Evolutionary conservation across 2,113 vertebrate genomes (phyloP).

Genomic region (Neogobius melanostomus): DNA sequence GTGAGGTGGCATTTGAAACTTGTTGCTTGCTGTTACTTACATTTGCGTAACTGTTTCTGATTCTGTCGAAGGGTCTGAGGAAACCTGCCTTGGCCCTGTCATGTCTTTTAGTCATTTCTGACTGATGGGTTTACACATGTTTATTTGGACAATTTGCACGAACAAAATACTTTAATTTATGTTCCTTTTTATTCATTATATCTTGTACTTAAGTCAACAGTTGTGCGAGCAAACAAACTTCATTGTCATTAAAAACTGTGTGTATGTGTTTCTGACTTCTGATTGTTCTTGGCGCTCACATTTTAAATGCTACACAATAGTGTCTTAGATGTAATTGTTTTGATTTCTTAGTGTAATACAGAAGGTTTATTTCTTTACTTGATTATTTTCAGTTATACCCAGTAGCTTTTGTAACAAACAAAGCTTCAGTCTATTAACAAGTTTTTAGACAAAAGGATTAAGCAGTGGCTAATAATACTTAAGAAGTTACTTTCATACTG

Average conservation of each 20-base stretch:
- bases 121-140: slow-evolving; percentile 54
- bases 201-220: slow-evolving; percentile 92
- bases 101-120: slow-evolving; percentile 89
- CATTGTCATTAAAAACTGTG: slow-evolving; percentile 88
- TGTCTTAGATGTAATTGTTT: no score
- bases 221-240: slow-evolving; percentile 87
- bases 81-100: slow-evolving; percentile 51
- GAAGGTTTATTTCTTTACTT: no score
- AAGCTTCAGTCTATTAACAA: neutral
- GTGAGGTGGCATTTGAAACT: slow-evolving; percentile 75
- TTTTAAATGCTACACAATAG: neutral
- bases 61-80: slow-evolving; percentile 61
- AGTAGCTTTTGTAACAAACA: no score
- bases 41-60: slow-evolving; percentile 85
- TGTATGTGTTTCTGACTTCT: slow-evolving; percentile 34
- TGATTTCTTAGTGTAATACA: no score
- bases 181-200: slow-evolving; percentile 80
- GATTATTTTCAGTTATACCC: no score
- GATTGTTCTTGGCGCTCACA: neutral
- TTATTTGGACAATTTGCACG: slow-evolving; percentile 84
- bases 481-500: neutral
- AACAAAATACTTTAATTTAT: slow-evolving; percentile 78
- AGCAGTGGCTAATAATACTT: neutral
- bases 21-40: slow-evolving; percentile 92
- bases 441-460: neutral